Percentiles rank a stretch among this genome's conserved stretches.
phyloP scores from a whole-genome alignment of 2,888 invertebrate genomes.

The Caenorhabditis virilis region DNA sequence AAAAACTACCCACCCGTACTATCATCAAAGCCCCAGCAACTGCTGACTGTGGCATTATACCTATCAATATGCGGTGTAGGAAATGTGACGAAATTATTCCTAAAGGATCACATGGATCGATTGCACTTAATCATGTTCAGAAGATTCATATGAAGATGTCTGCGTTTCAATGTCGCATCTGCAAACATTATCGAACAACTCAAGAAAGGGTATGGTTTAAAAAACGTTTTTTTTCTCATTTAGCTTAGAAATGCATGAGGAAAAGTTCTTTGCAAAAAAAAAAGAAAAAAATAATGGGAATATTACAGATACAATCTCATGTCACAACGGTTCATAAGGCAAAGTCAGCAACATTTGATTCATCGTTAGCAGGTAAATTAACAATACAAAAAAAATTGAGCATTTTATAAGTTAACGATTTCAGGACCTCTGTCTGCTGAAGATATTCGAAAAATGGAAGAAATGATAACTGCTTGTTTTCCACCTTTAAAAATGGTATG shows the following conservation, averaged over 20 bases:
- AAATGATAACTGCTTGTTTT: slow-evolving; percentile 47
- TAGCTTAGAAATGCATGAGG: too few species aligned
- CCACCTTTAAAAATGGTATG: slow-evolving; percentile 40
- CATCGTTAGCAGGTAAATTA: slow-evolving; percentile 42
- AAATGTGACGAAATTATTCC: slow-evolving; percentile 46
- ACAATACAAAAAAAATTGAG: too few species aligned
- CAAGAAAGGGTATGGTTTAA: slow-evolving; percentile 36
- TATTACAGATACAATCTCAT: slow-evolving; percentile 48
- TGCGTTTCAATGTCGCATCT: slow-evolving; percentile 47
- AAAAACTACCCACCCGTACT: slow-evolving; percentile 16
- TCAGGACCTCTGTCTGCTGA: slow-evolving; percentile 28
- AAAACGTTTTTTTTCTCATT: background rate
- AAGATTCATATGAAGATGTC: slow-evolving; percentile 51
- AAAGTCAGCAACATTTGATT: slow-evolving; percentile 43
- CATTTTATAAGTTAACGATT: too few species aligned
- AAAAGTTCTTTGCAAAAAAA: too few species aligned
- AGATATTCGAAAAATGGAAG: slow-evolving; percentile 48
- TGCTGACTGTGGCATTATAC: slow-evolving; percentile 35
- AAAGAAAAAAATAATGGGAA: background rate
- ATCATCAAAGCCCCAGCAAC: slow-evolving; percentile 20
- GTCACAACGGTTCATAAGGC: slow-evolving; percentile 52
- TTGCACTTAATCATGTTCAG: slow-evolving; percentile 43
- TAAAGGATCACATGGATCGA: slow-evolving; percentile 41
- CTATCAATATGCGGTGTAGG: slow-evolving; percentile 38
- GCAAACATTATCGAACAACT: slow-evolving; percentile 48